Evolutionary conservation across 2,113 vertebrate genomes (phyloP).

Genomic region (Podarcis raffonei): DNA sequence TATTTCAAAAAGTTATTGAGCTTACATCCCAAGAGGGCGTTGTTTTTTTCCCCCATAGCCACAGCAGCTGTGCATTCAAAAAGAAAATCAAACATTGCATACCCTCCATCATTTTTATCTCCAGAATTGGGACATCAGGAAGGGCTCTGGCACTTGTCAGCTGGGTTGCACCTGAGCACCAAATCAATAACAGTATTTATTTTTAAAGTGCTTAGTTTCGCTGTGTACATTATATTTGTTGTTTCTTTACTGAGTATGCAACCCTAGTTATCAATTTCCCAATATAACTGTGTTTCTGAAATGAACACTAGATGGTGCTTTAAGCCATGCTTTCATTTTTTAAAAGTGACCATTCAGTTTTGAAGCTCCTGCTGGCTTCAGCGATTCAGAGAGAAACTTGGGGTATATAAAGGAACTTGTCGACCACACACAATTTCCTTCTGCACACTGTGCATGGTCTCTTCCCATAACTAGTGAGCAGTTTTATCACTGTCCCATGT

Average conservation of each 20-base stretch:
- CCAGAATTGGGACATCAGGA: too few relatives aligned
- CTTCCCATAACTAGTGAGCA: background rate
- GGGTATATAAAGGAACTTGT: background rate
- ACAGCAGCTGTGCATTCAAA: too few relatives aligned
- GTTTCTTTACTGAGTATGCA: background rate
- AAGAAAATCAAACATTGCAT: too few relatives aligned
- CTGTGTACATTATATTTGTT: background rate
- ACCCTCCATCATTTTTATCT: too few relatives aligned
- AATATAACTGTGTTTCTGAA: conserved; percentile 13
- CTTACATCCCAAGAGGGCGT: too few relatives aligned
- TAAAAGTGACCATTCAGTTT: conserved; percentile 10
- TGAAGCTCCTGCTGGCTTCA: background rate
- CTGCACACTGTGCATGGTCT: background rate
- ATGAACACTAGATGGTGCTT: conserved; percentile 63
- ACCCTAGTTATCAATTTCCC: background rate
- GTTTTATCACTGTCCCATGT: background rate
- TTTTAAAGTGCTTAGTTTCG: background rate
- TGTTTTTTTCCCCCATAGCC: too few relatives aligned
- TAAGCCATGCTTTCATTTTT: conserved; percentile 18
- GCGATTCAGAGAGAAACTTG: background rate
- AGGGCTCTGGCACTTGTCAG: too few relatives aligned
- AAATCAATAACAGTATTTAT: background rate
- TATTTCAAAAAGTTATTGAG: too few relatives aligned
- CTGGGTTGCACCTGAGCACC: background rate
- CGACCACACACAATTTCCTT: background rate